phyloP scores from a whole-genome alignment of 35 echinoderm and acorn worm species.

The Anneissia japonica region DNA sequence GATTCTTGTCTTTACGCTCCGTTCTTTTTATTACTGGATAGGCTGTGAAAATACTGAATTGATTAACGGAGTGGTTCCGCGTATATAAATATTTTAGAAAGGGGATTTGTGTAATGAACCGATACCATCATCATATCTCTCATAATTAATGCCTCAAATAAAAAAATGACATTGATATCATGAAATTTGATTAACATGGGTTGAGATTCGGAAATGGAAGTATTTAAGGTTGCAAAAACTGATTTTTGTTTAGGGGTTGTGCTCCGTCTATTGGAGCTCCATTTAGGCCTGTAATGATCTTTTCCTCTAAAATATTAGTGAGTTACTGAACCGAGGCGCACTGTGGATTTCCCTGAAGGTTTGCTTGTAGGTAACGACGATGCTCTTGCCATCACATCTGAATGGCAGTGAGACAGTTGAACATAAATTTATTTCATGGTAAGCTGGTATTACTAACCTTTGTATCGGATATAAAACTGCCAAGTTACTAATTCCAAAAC shows the following conservation, averaged over 20 bases:
- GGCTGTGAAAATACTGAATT: not conserved
- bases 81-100: not conserved
- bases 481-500: too few relatives aligned
- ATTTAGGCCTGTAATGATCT: not conserved
- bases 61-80: not conserved
- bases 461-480: not conserved
- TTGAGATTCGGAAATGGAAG: not conserved
- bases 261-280: not conserved
- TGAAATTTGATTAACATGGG: too few relatives aligned
- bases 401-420: not conserved
- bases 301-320: not conserved
- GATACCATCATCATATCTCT: not conserved
- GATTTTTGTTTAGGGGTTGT: not conserved
- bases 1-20: not conserved
- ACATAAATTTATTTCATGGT: not conserved
- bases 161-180: not conserved
- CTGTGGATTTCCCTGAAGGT: not conserved
- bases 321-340: not conserved
- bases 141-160: not conserved
- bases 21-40: not conserved
- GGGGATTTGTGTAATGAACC: not conserved
- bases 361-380: not conserved
- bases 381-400: not conserved
- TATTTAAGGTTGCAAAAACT: not conserved
- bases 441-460: not conserved